Percentiles rank a stretch among this genome's conserved stretches.
Conservation (phyloP, 2,113 vertebrate species). For the Sylvilagus bachmani region DNA sequence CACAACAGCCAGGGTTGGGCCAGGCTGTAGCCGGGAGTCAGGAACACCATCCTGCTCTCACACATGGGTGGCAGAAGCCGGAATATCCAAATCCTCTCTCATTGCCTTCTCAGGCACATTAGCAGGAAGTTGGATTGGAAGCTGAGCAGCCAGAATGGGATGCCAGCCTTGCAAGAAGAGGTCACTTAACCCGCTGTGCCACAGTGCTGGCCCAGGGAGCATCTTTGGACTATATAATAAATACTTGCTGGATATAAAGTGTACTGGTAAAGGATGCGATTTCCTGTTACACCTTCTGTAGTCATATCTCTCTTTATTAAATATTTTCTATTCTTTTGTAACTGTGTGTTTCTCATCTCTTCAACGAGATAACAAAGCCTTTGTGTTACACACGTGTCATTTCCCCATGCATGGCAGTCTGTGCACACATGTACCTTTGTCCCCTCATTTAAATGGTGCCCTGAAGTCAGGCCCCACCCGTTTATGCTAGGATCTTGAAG, state of each 20-base stretch:
- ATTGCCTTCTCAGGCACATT: no score
- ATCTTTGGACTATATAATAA: not conserved
- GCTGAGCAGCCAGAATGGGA: no score
- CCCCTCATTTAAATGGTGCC: not conserved
- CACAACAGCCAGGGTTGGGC: no score
- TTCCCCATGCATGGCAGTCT: not conserved
- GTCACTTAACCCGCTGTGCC: no score
- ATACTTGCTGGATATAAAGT: not conserved
- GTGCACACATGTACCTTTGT: not conserved
- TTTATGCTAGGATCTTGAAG: not conserved
- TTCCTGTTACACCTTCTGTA: not conserved
- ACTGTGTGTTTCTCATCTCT: not conserved
- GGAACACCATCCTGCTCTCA: no score
- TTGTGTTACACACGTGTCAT: not conserved
- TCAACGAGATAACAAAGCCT: not conserved
- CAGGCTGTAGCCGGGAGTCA: no score
- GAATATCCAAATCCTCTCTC: no score
- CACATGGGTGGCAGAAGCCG: no score
- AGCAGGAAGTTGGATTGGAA: no score
- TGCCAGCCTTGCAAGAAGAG: no score
- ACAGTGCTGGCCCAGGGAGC: no score
- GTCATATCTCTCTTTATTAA: conserved; percentile 15
- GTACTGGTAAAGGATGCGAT: not conserved
- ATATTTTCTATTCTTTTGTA: not conserved
- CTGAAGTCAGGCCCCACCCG: not conserved